Evolutionary conservation across 1,140 invertebrate genomes (phyloP), one percentile per base, ranked within the genome.

Genomic region (Tribolium madens): DNA sequence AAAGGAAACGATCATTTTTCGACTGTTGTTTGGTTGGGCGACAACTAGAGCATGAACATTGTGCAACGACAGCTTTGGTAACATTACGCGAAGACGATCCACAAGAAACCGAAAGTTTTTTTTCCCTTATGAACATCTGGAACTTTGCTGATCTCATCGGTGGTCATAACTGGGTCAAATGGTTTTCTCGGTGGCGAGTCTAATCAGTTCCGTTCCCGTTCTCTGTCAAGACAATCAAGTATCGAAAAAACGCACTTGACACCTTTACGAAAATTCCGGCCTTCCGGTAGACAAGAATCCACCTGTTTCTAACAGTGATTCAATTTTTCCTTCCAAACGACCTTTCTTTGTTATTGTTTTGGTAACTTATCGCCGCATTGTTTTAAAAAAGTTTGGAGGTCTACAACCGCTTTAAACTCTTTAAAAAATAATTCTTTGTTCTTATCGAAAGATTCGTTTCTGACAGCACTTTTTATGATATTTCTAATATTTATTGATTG

Each of bases 1-100:
- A 53, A 50, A 48, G 47, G 42, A 50, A 36, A 73, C 42, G 10
- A n/a, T 2, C 46, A 53, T 15, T 17, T 17, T 33, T 64, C 18
- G 57, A 64, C 14, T 31, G n/a, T 12, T 50, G 47, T 46, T 50
- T 48, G 64, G 64, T 13, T n/a, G 21, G n/a, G 10, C 46, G 10
- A 14, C 57, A 64, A 64, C 9, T 64, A 64, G 57, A 64, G 57
- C 57, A 64, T 64, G 26, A 64, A 57, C 31, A 12, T 64, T 64
- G 57, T 64, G 12, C 14, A 64, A 64, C 57, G 26, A 64, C 9
- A 26, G 13, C 18, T 60, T 60, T 26, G 17, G 53, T 60, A 60
- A 26, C 21, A 26, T 26, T 26, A 60, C 18, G 12, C 50, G 52
- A 57, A 4, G 52, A 57, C 18, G n/a, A 9, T 57, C 17, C 14